A percentile compares a stretch with the other conserved stretches of the same genome.
Conservation (phyloP, 2,113 vertebrate species). For the Hemiscyllium ocellatum region DNA sequence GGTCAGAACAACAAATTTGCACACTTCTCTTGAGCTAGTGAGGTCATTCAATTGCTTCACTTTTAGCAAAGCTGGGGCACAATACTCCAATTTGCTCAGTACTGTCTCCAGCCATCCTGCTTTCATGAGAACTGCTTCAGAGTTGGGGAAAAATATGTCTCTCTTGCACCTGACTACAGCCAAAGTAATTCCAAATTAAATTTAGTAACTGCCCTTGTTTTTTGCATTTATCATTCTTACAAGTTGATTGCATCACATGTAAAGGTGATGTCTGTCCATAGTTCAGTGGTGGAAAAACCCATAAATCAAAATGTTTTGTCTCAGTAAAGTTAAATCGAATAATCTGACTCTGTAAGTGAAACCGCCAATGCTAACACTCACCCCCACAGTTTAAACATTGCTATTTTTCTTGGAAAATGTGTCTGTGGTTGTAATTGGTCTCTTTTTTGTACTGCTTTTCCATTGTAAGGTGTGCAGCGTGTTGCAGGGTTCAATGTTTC, state of each 20-base stretch:
- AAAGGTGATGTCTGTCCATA: background rate
- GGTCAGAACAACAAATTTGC: background rate
- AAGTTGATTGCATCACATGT: background rate
- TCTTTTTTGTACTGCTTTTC: no score
- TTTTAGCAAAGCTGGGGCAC: background rate
- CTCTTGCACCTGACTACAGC: background rate
- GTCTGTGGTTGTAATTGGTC: no score
- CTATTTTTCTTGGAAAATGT: no score
- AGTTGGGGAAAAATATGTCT: background rate
- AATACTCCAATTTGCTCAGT: background rate
- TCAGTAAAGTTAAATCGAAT: background rate
- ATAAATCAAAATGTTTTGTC: background rate
- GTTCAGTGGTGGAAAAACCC: background rate
- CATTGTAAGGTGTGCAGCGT: no score
- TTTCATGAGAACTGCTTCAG: background rate
- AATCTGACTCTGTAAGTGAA: background rate
- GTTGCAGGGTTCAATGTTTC: no score
- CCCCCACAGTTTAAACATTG: no score
- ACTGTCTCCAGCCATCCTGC: background rate
- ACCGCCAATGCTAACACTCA: no score
- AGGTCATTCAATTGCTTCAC: background rate
- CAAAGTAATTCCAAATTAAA: background rate
- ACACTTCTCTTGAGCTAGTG: background rate
- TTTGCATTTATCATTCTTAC: background rate
- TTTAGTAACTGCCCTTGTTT: background rate